Base-by-base conservation (phyloP, 2,113 vertebrate genomes). In the Pelecanoides urinatrix region DNA sequence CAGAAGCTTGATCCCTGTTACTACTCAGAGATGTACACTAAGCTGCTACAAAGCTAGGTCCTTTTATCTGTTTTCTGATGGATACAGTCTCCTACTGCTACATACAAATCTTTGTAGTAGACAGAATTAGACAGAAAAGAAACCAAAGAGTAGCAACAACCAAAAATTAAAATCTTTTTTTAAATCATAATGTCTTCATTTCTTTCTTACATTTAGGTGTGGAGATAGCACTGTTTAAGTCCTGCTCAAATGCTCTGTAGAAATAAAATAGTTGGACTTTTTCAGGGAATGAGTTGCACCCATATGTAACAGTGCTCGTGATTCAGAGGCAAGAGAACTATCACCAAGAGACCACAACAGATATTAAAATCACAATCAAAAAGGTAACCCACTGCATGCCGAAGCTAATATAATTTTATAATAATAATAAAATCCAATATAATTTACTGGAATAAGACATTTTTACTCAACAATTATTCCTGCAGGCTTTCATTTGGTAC, bases 281-380 rank as follows among this genome's bases (percentile, higher is more conserved):
- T 74, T 42, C n/a, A 55, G 22, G 47, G 3, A 81, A 38, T 10
- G 16, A n/a, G 34, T 66, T 63, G 16, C 8, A 1, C 10, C 7
- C 6, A 14, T 17, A 20, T 25, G 20, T 63, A 71, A 56, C 6
- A 30, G 5, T 18, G 9, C 3, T 63, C 0, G 0, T 75, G 25
- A 45, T 47, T 2, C 23, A 63, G 38, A 67, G 2, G 20, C n/a
- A 67, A 13, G 26, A 75, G 30, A 52, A 7, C 3, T 70, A 74
- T 21, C 38, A 56, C n/a, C n/a, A n/a, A n/a, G n/a, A n/a, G n/a
- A 63, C 13, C 6, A 61, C 85, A 90, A 72, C 12, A 55, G 68
- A 36, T 52, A 56, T 3, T 36, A 79, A 93, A 92, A 90, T 47
- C 7, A 44, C 14, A 6, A 13, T 79, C 10, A 56, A 82, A 82